Conservation (phyloP, 1,140 invertebrate species). For the Wasmannia auropunctata region DNA sequence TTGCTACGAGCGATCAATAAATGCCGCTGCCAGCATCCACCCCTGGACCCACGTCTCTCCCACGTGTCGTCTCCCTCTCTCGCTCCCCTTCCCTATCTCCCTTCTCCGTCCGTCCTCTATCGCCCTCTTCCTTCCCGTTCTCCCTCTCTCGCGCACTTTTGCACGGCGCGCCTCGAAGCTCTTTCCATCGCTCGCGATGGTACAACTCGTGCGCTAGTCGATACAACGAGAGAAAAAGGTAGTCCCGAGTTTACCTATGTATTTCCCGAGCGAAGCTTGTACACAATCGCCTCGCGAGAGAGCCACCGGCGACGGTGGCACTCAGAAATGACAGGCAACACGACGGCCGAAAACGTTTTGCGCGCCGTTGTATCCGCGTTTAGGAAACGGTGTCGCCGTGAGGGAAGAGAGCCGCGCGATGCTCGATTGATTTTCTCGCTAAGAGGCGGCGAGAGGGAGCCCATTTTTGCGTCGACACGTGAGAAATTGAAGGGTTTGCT, state of each 20-base stretch:
- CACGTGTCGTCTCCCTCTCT: conserved; percentile 39
- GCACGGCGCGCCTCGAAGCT: conserved; percentile 23
- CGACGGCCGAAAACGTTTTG: conserved; percentile 4
- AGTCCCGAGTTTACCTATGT: conserved; percentile 2
- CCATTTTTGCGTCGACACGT: conserved; percentile 32
- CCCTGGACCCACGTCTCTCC: conserved; percentile 76
- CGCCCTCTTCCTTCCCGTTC: background rate
- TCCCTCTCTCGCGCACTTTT: conserved; percentile 30
- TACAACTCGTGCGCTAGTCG: conserved; percentile 51
- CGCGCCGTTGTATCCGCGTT: background rate
- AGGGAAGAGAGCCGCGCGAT: conserved; percentile 26
- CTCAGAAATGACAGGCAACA: background rate
- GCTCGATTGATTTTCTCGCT: conserved; percentile 59
- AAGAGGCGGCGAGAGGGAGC: conserved; percentile 31
- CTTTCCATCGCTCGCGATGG: conserved; percentile 46
- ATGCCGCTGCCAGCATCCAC: conserved; percentile 82
- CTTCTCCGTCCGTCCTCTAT: conserved; percentile 45
- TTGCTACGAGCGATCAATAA: conserved; percentile 83
- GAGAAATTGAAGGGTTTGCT: conserved; percentile 6
- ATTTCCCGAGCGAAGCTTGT: conserved; percentile 16
- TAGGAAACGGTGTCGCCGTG: conserved; percentile 24
- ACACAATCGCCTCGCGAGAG: conserved; percentile 9
- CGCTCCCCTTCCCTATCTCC: conserved; percentile 36
- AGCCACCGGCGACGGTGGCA: background rate
- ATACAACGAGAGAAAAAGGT: conserved; percentile 27